Base-by-base conservation (phyloP, 92 coral and sea anemone genomes). In the Zoanthus sociatus region DNA sequence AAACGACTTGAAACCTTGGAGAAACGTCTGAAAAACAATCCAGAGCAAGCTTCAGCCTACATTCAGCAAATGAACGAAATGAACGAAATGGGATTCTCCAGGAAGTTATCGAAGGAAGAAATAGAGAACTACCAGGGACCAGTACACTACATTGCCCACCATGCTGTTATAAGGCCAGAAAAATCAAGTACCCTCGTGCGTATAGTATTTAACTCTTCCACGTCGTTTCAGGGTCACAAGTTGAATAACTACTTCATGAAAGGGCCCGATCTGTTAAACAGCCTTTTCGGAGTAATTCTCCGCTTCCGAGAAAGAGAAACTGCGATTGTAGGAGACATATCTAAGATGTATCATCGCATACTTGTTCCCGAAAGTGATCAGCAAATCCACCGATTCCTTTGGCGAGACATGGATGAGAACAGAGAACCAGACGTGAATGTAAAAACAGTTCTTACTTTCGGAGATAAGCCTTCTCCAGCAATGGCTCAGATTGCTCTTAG, bases 401-500 rank as follows among this genome's bases (percentile, higher is more conserved):
- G 87, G 88, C 32, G 90, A 53, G 74, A 78, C 50, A 13, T 91
- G 13, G 82, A 77, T 4, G 50, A 75, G 0, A 37, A 77, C 13
- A 48, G 87, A 16, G 79, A 71, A 45, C 89, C 92, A n/a, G 95
- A 89, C 51, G 46, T 69, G 3, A 64, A 84, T 42, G 70, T 79
- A 1, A 90, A 81, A 16, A 90, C 88, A 5, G 88, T 89, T 1
- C 64, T 93, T 4, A 88, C 94, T 42, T 93, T 93, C 47, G 94
- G 96, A 26, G 94, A 93, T 83, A 93, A 89, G 71, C 94, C 92
- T 1, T 91, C 91, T 4, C 94, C 94, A 11, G 92, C 96, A 7
- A 87, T 90, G 90, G 90, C 88, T 8, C 88, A 82, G 88, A 87
- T 87, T 6, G 89, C 93, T 7, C 83, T 93, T 14, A 50, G 91